A percentile compares a stretch with the other conserved stretches of the same genome.
phyloP scores from a whole-genome alignment of 1,140 invertebrate species.

The Bilobella aurantiaca region DNA sequence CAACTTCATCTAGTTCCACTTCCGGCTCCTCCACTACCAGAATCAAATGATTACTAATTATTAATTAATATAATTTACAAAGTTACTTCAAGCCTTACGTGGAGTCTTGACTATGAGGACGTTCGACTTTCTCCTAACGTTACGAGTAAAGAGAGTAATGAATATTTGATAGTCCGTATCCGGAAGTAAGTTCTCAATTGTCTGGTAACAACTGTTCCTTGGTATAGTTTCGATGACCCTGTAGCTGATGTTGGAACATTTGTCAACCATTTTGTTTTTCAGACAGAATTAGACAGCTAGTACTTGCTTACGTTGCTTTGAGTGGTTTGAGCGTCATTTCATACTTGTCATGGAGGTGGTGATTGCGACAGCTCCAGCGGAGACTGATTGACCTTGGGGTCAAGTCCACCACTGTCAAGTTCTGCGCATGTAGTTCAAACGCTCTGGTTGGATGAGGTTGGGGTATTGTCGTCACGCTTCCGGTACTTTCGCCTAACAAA shows the following conservation, averaged over 20 bases:
- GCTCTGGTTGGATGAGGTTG: not conserved
- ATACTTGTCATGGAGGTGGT: constrained; percentile 23
- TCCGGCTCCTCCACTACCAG: constrained; percentile 18
- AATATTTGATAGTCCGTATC: constrained; percentile 75
- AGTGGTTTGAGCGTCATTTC: constrained; percentile 32
- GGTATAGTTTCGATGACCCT: constrained; percentile 33
- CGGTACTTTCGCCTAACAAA: not conserved
- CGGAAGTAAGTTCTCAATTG: constrained; percentile 52
- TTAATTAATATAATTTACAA: not conserved
- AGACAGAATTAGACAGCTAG: too few relatives aligned
- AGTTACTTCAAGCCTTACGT: constrained; percentile 46
- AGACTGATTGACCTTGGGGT: constrained; percentile 24
- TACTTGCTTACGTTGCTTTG: constrained; percentile 18
- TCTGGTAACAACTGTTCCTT: constrained; percentile 24
- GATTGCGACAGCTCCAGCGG: constrained; percentile 27
- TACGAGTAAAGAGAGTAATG: constrained; percentile 67
- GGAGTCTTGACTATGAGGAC: constrained; percentile 75
- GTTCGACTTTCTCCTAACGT: constrained; percentile 55
- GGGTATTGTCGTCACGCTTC: not conserved
- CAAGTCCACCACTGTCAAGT: constrained; percentile 27
- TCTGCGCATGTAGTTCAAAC: not conserved
- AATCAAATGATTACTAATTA: constrained; percentile 17
- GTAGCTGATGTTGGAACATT: too few relatives aligned
- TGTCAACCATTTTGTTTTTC: too few relatives aligned
- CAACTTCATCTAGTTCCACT: constrained; percentile 2